Evolutionary conservation across 1,140 invertebrate genomes (phyloP).

Genomic region (Cotesia chilonis): DNA sequence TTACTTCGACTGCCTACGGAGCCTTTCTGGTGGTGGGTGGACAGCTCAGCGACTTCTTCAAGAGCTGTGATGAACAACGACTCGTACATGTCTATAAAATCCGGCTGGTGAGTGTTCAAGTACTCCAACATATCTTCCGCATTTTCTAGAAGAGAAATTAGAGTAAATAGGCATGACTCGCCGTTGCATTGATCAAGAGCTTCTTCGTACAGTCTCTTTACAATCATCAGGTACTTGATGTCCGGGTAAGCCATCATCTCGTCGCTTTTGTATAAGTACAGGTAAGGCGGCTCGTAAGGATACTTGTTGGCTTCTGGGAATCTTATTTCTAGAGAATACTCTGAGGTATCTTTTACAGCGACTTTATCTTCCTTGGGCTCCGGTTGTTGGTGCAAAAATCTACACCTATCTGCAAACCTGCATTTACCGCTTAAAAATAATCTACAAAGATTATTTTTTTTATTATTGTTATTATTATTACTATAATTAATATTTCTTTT

Average conservation of each 20-base stretch:
- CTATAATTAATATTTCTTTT: constrained; percentile 46
- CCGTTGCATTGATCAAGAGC: constrained; percentile 72
- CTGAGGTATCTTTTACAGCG: constrained; percentile 47
- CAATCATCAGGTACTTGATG: constrained; percentile 71
- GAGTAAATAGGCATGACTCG: constrained; percentile 73
- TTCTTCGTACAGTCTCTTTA: constrained; percentile 71
- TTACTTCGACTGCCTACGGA: constrained; percentile 64
- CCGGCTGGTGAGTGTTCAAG: constrained; percentile 59
- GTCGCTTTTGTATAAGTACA: constrained; percentile 72
- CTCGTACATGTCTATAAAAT: constrained; percentile 68
- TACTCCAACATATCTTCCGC: constrained; percentile 59
- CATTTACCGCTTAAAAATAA: constrained; percentile 75
- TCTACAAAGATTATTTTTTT: constrained; percentile 68
- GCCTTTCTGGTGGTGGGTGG: constrained; percentile 71
- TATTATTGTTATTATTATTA: constrained; percentile 44
- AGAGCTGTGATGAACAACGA: constrained; percentile 66
- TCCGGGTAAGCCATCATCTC: constrained; percentile 66
- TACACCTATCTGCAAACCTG: constrained; percentile 75
- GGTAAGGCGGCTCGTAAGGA: constrained; percentile 75
- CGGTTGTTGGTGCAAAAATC: constrained; percentile 73
- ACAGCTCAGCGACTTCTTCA: constrained; percentile 48
- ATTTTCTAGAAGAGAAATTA: constrained; percentile 75
- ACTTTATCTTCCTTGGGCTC: constrained; percentile 55
- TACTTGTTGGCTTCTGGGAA: constrained; percentile 75
- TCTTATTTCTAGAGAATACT: constrained; percentile 76